Conservation (phyloP, 2,888 invertebrate species). For the Noctua pronuba region DNA sequence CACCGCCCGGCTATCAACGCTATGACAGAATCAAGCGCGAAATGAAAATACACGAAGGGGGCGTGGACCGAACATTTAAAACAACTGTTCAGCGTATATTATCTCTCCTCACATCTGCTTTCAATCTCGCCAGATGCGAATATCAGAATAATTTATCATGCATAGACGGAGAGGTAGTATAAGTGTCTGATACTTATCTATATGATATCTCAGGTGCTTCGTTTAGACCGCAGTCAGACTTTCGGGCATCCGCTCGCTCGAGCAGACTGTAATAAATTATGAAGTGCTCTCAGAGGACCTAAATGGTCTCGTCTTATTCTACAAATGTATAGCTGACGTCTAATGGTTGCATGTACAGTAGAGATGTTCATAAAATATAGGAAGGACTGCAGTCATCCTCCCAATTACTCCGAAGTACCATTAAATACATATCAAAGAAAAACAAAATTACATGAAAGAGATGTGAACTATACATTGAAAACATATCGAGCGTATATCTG, state of each 20-base stretch:
- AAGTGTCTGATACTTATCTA: constrained; percentile 27
- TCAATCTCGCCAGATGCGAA: constrained; percentile 43
- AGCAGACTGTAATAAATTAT: constrained; percentile 44
- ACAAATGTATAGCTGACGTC: constrained; percentile 16
- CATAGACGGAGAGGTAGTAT: constrained; percentile 13
- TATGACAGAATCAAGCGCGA: constrained; percentile 59
- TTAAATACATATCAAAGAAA: constrained; percentile 29
- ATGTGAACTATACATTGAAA: constrained; percentile 37
- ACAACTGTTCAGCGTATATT: constrained; percentile 34
- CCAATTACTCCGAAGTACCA: background rate
- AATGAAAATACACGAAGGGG: constrained; percentile 52
- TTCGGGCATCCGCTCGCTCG: constrained; percentile 14
- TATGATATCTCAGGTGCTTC: constrained; percentile 31
- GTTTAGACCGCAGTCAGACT: constrained; percentile 34
- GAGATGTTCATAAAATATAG: constrained; percentile 19
- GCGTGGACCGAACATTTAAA: constrained; percentile 39
- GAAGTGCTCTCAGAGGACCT: constrained; percentile 40
- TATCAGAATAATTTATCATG: constrained; percentile 41
- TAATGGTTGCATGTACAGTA: constrained; percentile 5
- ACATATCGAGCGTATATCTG: constrained; percentile 28
- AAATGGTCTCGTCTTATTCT: constrained; percentile 20
- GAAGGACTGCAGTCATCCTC: constrained; percentile 6
- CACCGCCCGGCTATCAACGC: constrained; percentile 60
- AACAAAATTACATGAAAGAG: constrained; percentile 46
- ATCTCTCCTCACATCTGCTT: constrained; percentile 37